Percentiles rank a stretch among this genome's conserved stretches.
Evolutionary conservation across 2,113 vertebrate species (phyloP).

Genomic region (Sorex fumeus): DNA sequence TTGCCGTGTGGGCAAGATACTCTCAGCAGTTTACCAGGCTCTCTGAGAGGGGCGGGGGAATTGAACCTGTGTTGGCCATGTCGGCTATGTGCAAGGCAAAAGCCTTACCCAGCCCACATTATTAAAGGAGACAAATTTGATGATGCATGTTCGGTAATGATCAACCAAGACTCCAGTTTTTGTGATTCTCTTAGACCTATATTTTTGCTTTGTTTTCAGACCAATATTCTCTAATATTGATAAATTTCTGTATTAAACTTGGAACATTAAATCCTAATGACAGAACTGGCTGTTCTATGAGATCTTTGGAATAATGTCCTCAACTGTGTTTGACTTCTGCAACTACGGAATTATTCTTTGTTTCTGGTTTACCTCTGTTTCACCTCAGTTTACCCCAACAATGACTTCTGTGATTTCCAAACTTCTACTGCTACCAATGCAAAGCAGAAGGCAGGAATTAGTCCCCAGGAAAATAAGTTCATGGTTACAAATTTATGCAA

Average conservation of each 20-base stretch:
- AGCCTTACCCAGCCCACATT: no score
- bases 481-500: neutral
- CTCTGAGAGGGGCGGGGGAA: no score
- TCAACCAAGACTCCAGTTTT: constrained; percentile 41
- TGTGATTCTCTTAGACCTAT: neutral
- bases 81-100: no score
- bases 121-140: constrained; percentile 1
- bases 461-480: neutral
- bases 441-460: neutral
- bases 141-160: neutral
- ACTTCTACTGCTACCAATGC: neutral
- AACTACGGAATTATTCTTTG: constrained; percentile 16
- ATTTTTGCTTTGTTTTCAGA: neutral
- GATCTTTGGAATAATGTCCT: constrained; percentile 34
- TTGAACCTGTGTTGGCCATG: no score
- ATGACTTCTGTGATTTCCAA: neutral
- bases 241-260: constrained; percentile 44
- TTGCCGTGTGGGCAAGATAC: no score
- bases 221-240: neutral
- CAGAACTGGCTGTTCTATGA: constrained; percentile 41
- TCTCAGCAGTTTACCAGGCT: no score
- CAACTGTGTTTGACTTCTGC: neutral
- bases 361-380: neutral
- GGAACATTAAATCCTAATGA: neutral
- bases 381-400: neutral